Evolutionary conservation across 2,797 vertebrate species (phyloP), one percentile per base, ranked within the genome.

Genomic region (Cossypha niveicapilla): DNA sequence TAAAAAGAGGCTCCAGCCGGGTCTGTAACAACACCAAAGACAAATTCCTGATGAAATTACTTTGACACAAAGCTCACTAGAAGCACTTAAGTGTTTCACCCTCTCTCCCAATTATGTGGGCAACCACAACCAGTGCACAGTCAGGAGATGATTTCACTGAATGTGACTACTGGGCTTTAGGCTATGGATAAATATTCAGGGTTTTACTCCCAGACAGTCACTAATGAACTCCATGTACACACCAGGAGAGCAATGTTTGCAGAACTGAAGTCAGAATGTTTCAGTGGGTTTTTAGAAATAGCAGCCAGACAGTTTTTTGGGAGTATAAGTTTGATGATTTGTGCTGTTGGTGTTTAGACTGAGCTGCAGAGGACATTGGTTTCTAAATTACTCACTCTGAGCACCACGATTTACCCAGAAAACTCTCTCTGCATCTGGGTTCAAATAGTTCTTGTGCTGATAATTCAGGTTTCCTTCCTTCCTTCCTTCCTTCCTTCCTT

Each of bases 321-420:
- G 44, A 32, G 8, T 44, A 7, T 21, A 53, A 53, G n/a, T 67
- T 16, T 3, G 48, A 13, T 16, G 11, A 4, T 86, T 53, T 63
- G 22, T 30, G 58, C 34, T 53, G 28, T 8, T 35, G 2, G 13
- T 10, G 13, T 53, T 85, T 9, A 79, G 41, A 2, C 3, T 48
- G 42, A 63, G 27, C 42, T 10, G 7, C 17, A 39, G 32, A 71
- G 32, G 4, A 22, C 18, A 2, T 7, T 24, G 30, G 12, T 30
- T 42, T 10, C 56, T 10, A n/a, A 41, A 35, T 4, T 13, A 15
- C n/a, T 53, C 34, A 25, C 10, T 11, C 14, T 1, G 3, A 47
- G 32, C 34, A 39, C 32, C 21, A 45, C 0, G 0, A 32, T 73
- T 71, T 60, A 28, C 7, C 6, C 2, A 8, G 53, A 73, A 71